Conservation (phyloP, 1,140 invertebrate genomes). For the Bombus picipes region DNA sequence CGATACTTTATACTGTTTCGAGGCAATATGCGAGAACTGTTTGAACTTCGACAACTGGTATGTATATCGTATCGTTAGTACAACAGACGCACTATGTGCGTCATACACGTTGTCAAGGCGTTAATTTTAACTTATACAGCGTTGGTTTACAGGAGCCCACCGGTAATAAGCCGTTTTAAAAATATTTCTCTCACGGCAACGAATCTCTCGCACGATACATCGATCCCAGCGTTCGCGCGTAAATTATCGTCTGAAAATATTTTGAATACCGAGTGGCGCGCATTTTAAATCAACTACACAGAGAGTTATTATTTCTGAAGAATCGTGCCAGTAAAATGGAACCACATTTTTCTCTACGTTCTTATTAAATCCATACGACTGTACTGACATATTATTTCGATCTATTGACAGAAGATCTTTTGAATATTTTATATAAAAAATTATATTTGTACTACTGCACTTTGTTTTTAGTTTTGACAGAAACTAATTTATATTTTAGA, state of each 20-base stretch:
- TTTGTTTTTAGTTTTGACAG: background rate
- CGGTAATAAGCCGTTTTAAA: slow-evolving; percentile 33
- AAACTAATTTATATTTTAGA: background rate
- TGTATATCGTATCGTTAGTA: background rate
- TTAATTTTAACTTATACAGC: slow-evolving; percentile 33
- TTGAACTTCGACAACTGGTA: slow-evolving; percentile 4
- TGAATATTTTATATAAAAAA: background rate
- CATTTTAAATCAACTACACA: background rate
- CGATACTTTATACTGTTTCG: background rate
- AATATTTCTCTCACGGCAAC: slow-evolving; percentile 7
- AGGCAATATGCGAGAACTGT: background rate
- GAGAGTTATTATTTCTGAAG: background rate
- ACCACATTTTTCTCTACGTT: background rate
- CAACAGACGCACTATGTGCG: slow-evolving; percentile 1
- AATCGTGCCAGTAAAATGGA: background rate
- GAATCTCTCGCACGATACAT: background rate
- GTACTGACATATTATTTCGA: background rate
- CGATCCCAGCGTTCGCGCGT: background rate
- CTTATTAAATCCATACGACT: background rate
- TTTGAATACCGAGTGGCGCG: background rate
- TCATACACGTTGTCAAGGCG: slow-evolving; percentile 27
- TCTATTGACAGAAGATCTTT: background rate
- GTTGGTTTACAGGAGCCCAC: background rate
- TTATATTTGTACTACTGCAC: background rate
- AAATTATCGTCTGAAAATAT: slow-evolving; percentile 19